These are phyloP conservation scores for Anaspis maculata DNA, from an alignment of 2,888 invertebrate species.

Conservation along the genomic window DNA sequence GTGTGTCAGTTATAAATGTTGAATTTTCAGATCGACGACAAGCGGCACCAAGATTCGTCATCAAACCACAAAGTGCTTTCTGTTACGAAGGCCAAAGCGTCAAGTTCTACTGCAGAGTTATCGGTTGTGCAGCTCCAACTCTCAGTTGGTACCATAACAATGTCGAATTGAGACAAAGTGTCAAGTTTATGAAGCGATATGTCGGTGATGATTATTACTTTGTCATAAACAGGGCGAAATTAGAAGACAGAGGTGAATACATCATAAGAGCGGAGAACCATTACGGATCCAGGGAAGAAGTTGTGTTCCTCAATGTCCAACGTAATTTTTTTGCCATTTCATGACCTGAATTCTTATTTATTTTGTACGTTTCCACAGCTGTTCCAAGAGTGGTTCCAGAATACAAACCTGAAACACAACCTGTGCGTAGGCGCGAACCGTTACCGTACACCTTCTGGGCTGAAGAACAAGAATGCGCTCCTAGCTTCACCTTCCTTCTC, in stretches of 20 bases:
- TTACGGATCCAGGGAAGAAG: constrained; percentile 91
- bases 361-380: too few species aligned
- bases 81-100: constrained; percentile 97
- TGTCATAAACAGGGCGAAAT: constrained; percentile 90
- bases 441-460: constrained; percentile 85
- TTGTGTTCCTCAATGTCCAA: constrained; percentile 93
- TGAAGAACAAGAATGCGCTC: constrained; percentile 87
- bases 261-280: constrained; percentile 94
- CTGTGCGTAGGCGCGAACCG: constrained; percentile 70
- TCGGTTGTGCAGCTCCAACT: constrained; percentile 88
- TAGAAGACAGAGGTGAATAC: constrained; percentile 96
- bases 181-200: constrained; percentile 99
- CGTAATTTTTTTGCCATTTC: constrained; percentile 56
- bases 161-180: constrained; percentile 88
- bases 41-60: constrained; percentile 96
- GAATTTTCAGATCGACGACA: constrained; percentile 76
- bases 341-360: not conserved
- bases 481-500: constrained; percentile 95
- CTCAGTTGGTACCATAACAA: constrained; percentile 94
- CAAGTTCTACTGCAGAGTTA: constrained; percentile 94
- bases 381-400: constrained; percentile 63
- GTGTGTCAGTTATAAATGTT: constrained; percentile 1
- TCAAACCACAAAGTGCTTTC: constrained; percentile 91
- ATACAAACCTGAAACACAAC: constrained; percentile 60
- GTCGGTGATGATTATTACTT: constrained; percentile 94